Conservation (phyloP, 1,140 invertebrate species). For the Lepidurus packardi region DNA sequence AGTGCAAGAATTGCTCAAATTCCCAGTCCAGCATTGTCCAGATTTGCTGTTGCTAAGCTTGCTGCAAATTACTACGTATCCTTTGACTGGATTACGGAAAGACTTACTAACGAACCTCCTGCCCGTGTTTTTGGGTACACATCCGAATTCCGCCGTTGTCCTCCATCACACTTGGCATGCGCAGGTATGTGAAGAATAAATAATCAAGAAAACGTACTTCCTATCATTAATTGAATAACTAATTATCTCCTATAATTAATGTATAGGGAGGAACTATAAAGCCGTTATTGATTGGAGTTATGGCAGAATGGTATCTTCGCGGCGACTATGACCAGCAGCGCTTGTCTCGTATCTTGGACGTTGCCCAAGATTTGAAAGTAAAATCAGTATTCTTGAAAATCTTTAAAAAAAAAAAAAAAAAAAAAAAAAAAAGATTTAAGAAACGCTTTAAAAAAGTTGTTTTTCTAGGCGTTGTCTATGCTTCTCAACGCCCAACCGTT, state of each 20-base stretch:
- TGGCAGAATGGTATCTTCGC: constrained; percentile 94
- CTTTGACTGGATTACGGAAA: constrained; percentile 67
- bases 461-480: constrained; percentile 66
- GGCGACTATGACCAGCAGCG: constrained; percentile 87
- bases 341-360: constrained; percentile 87
- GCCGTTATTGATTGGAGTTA: constrained; percentile 86
- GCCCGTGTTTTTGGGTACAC: constrained; percentile 86
- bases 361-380: constrained; percentile 85
- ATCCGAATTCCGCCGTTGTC: constrained; percentile 88
- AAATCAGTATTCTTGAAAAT: constrained; percentile 47
- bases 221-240: background rate
- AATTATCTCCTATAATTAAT: background rate
- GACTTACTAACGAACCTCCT: constrained; percentile 79
- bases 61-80: constrained; percentile 60
- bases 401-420: no score
- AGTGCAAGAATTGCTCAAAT: constrained; percentile 86
- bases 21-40: constrained; percentile 85
- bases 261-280: constrained; percentile 53
- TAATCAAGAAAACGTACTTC: background rate
- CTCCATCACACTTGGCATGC: constrained; percentile 87
- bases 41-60: constrained; percentile 81
- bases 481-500: constrained; percentile 89
- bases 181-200: constrained; percentile 42
- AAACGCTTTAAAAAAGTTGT: no score
- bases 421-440: no score